Base-by-base conservation (phyloP, 2,888 invertebrate genomes). In the Eumacrocentrus americanus region DNA sequence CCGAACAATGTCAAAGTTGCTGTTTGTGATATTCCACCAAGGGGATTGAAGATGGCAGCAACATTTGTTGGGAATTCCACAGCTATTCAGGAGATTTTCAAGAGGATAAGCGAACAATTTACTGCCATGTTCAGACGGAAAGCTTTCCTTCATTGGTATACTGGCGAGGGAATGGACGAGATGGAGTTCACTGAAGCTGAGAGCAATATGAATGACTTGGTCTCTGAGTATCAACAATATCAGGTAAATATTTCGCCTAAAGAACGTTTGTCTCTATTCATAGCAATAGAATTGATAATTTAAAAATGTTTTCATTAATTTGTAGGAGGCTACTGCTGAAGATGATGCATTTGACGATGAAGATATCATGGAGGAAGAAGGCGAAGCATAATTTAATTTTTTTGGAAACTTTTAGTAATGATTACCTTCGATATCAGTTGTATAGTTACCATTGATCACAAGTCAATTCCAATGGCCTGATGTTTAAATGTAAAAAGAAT, bases 141-240 rank as follows among this genome's bases (percentile, higher is more conserved):
- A 83, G 96, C 96, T 79, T 96, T 96, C 89, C 87, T 96, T 82
- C 95, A 96, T 86, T 96, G 96, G 95, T 97, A 95, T 85, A 95
- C 95, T 16, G 95, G 95, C 58, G 95, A 97, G 83, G 96, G 96
- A 63, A 96, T 96, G 96, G 95, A 96, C 83, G 95, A 95, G 83
- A 91, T 95, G 93, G 96, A 97, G 83, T 96, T 96, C 84, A 94
- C 92, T 58, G 96, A 97, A 78, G 96, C 97, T 1, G 95, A 97
- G 82, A 93, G 93, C 75, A 96, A 96, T 86, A 94, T 97, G 86
- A 95, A 91, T 77, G 93, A 94, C 79, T 83, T 94, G 82, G 91
- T 94, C 34, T 92, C 92, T 1, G 95, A 95, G 81, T 95, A 95
- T 82, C 94, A 95, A 82, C 94, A 95, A 82, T 95, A 95, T 84